Base-by-base conservation (phyloP, 2,888 invertebrate species). In the Pogonocherus hispidulus region DNA sequence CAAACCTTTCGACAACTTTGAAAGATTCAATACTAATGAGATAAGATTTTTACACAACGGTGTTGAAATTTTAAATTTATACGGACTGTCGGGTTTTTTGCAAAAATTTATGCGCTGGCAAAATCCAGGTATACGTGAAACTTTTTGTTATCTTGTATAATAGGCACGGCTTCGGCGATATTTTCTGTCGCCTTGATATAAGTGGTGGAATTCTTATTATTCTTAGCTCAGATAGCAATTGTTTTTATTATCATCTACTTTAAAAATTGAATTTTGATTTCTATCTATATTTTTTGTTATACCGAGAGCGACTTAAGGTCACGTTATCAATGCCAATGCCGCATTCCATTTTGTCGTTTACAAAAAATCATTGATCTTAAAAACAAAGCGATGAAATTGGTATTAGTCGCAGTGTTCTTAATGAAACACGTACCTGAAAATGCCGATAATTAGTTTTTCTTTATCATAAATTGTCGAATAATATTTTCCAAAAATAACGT, bases 11-110 rank as follows among this genome's bases (percentile, higher is more conserved):
- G 72, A 72, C 70, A 71, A 67, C 76, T 76, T 71, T 72, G 72
- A 75, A 69, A 78, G 73, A 77, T 76, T 75, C 77, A 76, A 76
- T 75, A 78, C 76, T 78, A 78, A 78, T 78, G 76, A 77, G 78
- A 75, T 75, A 67, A 72, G 71, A 71, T 76, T 75, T 76, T 57
- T 66, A 71, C 62, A 49, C 56, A 51, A 54, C 72, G 63, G 67
- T 60, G 74, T 74, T 72, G 72, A 74, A 74, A 72, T 74, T 70
- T 70, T 49, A 70, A 69, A 72, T 69, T 74, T 69, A 41, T 41
- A 56, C 67, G 65, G 62, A 67, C 60, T 51, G 66, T 35, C 67
- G 8, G 35, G 65, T 69, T 65, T 65, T 44, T 22, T 20, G 35
- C 37, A 65, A 65, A 60, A 62, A 68, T 62, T 57, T 64, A 55